phyloP scores from a whole-genome alignment of 2,888 invertebrate species.

The Erebia aethiops region DNA sequence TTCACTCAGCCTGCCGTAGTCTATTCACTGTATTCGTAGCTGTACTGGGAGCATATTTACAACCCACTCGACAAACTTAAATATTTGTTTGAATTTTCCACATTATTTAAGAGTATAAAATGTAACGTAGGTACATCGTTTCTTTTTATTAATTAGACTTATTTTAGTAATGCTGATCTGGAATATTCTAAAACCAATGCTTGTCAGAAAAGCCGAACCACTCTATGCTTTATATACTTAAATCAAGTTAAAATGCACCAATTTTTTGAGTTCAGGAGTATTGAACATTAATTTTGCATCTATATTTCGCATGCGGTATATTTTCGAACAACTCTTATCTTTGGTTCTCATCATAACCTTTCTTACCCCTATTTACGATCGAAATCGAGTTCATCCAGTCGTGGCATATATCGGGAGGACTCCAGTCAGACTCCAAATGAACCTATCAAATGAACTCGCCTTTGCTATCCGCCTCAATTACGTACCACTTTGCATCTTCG shows the following conservation, averaged over 20 bases:
- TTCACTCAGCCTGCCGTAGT: constrained; percentile 73
- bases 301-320: constrained; percentile 28
- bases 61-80: constrained; percentile 34
- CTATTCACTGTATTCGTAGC: constrained; percentile 57
- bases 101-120: no score
- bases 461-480: constrained; percentile 56
- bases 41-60: constrained; percentile 42
- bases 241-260: no score
- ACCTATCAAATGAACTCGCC: constrained; percentile 56
- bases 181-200: no score
- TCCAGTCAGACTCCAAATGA: constrained; percentile 56
- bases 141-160: no score
- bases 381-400: constrained; percentile 67
- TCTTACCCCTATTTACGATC: constrained; percentile 55
- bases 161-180: no score
- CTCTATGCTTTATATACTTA: no score
- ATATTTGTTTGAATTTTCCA: not conserved
- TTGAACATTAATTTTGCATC: not conserved
- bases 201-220: no score
- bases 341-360: constrained; percentile 40
- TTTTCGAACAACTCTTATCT: constrained; percentile 29
- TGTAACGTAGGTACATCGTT: not conserved
- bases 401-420: constrained; percentile 51
- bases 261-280: no score
- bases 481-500: constrained; percentile 56